Evolutionary conservation across 2,113 vertebrate species (phyloP), one percentile per base, ranked within the genome.

Genomic region (Microcebus griseorufus): DNA sequence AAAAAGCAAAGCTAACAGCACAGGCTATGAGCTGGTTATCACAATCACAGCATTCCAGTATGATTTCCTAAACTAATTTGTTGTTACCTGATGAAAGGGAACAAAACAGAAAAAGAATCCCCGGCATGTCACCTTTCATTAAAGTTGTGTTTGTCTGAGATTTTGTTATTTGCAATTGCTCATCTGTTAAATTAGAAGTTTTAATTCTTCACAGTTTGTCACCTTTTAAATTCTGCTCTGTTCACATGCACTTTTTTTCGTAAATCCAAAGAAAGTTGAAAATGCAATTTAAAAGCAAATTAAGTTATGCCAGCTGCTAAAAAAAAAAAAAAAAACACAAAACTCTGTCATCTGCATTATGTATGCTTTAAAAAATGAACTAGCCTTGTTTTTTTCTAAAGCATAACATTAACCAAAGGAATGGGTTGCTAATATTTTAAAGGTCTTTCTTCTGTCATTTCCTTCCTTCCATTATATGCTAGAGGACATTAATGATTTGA

Each of bases 111-210:
- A 34, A n/a, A 96, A 94, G 96, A 97, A 93, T 98, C 97, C 98
- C 94, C 93, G 92, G 80, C 81, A 94, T 98, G 98, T 98, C 98
- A 98, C 97, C 98, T 98, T 98, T 98, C 98, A 98, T 98, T 98
- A 98, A 98, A 98, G 97, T 87, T 96, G 95, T 98, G 98, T 98
- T 98, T 98, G 96, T 98, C 95, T 98, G 97, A 98, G 98, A 98
- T 98, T 99, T 98, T 93, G 96, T 98, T 98, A 98, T 98, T 99
- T 98, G 98, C 98, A 98, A 91, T 98, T 98, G 96, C 97, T 98
- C 98, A 98, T 98, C 98, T 98, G 98, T 98, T 98, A 98, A 99
- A 98, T 99, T 98, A 98, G 97, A 98, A 98, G 97, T 98, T 98
- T 98, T 98, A 98, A 98, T 99, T 98, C 98, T 98, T 98, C 98